Evolutionary conservation across 2,797 vertebrate genomes (phyloP), one percentile per base, ranked within the genome.

Genomic region (Ataeniobius toweri): DNA sequence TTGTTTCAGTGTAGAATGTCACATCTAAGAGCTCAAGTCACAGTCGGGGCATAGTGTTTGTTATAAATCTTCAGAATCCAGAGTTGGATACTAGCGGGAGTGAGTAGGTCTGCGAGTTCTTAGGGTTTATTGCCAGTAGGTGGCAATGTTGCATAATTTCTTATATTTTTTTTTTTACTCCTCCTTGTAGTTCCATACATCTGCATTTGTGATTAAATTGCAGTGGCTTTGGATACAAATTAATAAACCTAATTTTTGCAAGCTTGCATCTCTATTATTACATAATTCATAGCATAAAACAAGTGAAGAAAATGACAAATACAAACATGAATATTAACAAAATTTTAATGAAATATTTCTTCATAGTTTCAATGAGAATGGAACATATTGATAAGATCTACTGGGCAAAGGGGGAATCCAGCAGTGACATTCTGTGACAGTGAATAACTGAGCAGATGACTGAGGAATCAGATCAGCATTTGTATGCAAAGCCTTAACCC

Each of bases 401-500:
- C 59, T 70, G 26, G 53, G 56, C 51, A 53, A 10, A 71, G 51
- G 53, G 5, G 74, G 80, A 36, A 67, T 70, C 48, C 53, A 71
- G 26, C 53, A 6, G 75, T 6, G 55, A 28, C 14, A 36, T 70
- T 48, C 71, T 50, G 75, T 71, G 9, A 70, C 69, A 65, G 13
- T 85, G 41, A 48, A 69, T 69, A 78, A 83, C 84, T 80, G 81
- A 75, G 72, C 75, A 80, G 75, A 85, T 85, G 85, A 80, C 83
- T 65, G 83, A 86, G 74, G 71, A 80, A 68, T 83, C 70, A 56
- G 73, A 88, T 86, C 77, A 82, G 89, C 86, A 94, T 95, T 93
- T 89, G 91, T 93, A 95, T 95, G 92, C 92, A 89, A 86, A 86
- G 86, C 88, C 85, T 90, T 88, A 78, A 81, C 87, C 91, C 88